Evolutionary conservation across 2,113 vertebrate species (phyloP).

Genomic region (Cinclus cinclus): DNA sequence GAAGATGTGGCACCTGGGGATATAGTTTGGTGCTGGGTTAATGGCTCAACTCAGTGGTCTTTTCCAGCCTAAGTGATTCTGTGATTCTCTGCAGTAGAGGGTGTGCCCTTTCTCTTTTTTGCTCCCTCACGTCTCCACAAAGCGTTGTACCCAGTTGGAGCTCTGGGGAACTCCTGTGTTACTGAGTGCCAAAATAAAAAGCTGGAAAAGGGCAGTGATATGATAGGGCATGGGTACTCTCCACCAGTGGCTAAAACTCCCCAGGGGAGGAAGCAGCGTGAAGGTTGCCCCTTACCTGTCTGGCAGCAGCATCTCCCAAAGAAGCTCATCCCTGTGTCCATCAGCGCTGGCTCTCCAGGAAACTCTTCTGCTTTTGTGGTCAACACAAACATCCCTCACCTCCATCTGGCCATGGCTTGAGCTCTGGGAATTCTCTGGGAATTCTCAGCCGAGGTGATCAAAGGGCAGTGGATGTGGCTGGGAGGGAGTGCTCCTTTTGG

Average conservation of each 20-base stretch:
- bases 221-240: neutral
- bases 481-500: rapidly evolving
- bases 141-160: rapidly evolving
- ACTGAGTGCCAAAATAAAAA: neutral
- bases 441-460: neutral
- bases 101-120: neutral
- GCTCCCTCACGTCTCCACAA: rapidly evolving
- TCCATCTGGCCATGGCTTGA: neutral
- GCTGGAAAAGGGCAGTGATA: neutral
- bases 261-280: neutral
- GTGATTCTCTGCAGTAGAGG: neutral
- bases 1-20: neutral
- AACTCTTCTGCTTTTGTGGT: neutral
- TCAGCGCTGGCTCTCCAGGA: neutral
- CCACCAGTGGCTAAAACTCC: neutral
- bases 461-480: rapidly evolving
- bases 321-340: neutral
- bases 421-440: neutral
- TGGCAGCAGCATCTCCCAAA: rapidly evolving
- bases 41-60: neutral
- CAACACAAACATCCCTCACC: neutral
- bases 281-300: neutral
- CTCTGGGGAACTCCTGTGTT: neutral
- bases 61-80: neutral
- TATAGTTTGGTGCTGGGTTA: neutral